Conservation (phyloP, 2,113 vertebrate species). For the Tapirus terrestris region DNA sequence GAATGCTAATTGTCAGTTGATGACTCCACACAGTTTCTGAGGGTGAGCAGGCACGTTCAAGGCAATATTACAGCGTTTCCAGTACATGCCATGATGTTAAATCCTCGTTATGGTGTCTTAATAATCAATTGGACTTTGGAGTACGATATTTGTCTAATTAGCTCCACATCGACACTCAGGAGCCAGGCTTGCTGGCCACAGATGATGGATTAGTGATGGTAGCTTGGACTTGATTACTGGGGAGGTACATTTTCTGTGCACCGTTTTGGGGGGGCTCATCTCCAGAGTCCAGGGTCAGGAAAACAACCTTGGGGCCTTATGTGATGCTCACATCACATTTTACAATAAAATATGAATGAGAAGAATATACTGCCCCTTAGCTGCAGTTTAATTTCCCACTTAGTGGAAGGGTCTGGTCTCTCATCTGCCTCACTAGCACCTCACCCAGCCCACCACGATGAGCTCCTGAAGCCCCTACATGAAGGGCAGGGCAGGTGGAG, state of each 20-base stretch:
- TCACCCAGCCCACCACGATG: neutral
- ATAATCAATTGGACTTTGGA: slow-evolving; percentile 88
- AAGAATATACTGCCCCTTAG: neutral
- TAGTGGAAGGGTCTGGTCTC: neutral
- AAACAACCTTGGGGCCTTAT: neutral
- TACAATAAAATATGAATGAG: neutral
- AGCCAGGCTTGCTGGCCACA: slow-evolving; percentile 78
- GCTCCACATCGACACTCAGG: slow-evolving; percentile 84
- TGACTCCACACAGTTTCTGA: slow-evolving; percentile 79
- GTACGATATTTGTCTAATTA: slow-evolving; percentile 89
- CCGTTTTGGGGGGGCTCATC: neutral
- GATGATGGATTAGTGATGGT: slow-evolving; percentile 87
- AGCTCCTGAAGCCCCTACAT: neutral
- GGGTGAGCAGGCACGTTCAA: slow-evolving; percentile 73
- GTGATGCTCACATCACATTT: neutral
- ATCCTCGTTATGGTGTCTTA: slow-evolving; percentile 80
- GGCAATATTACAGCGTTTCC: slow-evolving; percentile 82
- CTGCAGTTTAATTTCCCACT: neutral
- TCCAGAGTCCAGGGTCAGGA: neutral
- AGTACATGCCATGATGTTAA: slow-evolving; percentile 54
- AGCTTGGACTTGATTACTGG: slow-evolving; percentile 74
- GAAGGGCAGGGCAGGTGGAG: accelerated
- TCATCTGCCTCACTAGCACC: neutral
- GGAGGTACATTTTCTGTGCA: neutral
- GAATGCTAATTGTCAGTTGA: slow-evolving; percentile 84